phyloP scores from a whole-genome alignment of 2,113 vertebrate genomes.

The Tiliqua scincoides region DNA sequence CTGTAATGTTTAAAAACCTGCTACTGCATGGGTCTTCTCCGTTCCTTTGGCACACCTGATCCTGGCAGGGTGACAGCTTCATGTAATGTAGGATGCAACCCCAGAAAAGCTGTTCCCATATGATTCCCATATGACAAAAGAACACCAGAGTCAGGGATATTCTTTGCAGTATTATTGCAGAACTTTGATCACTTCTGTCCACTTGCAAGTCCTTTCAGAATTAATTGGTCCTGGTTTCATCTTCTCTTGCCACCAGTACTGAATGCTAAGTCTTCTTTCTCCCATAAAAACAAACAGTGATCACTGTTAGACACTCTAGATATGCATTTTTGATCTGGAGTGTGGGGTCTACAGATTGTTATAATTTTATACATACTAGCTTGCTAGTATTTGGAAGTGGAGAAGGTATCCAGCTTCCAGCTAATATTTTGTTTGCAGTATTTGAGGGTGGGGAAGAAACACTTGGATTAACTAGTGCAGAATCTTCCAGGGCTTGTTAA shows the following conservation, averaged over 20 bases:
- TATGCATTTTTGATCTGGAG: not conserved
- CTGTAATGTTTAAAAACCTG: not conserved
- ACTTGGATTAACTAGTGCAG: not conserved
- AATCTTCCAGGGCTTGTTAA: not conserved
- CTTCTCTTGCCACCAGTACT: not conserved
- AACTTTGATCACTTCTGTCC: not conserved
- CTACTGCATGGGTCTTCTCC: not conserved
- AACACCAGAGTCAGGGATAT: not conserved
- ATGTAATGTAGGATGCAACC: not conserved
- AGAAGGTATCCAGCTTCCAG: no score
- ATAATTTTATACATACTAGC: not conserved
- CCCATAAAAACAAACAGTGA: no score
- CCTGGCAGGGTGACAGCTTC: not conserved
- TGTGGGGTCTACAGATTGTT: not conserved
- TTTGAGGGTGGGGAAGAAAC: not conserved
- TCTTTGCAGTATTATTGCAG: not conserved
- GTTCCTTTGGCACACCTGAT: not conserved
- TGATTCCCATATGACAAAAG: not conserved
- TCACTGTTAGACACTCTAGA: not conserved
- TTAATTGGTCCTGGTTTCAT: not conserved
- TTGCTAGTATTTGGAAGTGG: not conserved
- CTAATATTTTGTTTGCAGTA: no score
- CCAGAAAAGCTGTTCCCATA: not conserved
- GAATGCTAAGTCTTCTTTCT: not conserved
- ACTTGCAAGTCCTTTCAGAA: not conserved